Percentiles rank a stretch among this genome's conserved stretches.
Conservation (phyloP, 2,797 vertebrate genomes). For the Sebastes taczanowskii region DNA sequence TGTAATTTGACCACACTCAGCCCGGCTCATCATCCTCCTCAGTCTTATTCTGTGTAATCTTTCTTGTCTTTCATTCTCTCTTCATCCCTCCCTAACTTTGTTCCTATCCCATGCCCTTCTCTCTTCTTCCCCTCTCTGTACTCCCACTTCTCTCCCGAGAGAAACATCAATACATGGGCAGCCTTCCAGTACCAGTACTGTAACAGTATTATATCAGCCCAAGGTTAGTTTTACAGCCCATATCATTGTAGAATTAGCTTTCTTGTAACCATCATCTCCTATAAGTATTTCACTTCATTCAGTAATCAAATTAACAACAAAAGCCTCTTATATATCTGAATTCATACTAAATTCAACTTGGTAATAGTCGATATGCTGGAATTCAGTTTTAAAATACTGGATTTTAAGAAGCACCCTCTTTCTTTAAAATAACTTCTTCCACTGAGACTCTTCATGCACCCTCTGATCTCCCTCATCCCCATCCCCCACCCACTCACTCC, state of each 20-base stretch:
- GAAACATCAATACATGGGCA: neutral
- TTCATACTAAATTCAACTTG: neutral
- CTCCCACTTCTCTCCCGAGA: neutral
- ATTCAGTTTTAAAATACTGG: neutral
- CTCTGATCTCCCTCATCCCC: neutral
- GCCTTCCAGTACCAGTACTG: neutral
- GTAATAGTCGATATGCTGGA: neutral
- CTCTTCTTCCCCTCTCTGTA: neutral
- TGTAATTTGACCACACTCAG: neutral
- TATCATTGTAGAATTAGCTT: neutral
- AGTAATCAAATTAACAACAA: neutral
- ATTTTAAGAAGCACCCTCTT: neutral
- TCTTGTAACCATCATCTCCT: neutral
- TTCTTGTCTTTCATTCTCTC: neutral
- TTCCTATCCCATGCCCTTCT: neutral
- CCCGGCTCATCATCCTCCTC: neutral
- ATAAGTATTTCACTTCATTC: neutral
- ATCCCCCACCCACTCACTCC: neutral
- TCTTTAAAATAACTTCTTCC: neutral
- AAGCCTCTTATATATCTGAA: neutral
- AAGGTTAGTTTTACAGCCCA: neutral
- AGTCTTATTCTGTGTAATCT: neutral
- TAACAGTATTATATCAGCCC: neutral
- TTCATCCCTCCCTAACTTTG: neutral
- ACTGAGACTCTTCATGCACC: neutral